Conservation (phyloP, 2,888 invertebrate species). For the Mimachlamys varia region DNA sequence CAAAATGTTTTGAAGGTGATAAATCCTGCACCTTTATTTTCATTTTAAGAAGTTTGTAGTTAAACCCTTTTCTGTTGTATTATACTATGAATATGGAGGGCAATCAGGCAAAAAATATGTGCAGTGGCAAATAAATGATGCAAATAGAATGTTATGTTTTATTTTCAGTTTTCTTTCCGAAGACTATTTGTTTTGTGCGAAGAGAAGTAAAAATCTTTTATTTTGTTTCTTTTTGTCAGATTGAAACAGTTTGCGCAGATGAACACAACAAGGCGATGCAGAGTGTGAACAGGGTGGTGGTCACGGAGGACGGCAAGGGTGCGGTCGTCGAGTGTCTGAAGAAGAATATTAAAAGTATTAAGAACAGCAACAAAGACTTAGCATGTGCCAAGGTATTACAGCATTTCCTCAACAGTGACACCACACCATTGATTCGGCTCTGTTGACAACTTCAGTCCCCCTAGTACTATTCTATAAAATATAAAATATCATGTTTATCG, state of each 20-base stretch:
- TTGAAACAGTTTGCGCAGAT: slow-evolving; percentile 63
- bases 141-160: too few relatives aligned
- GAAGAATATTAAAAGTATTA: slow-evolving; percentile 62
- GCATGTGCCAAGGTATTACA: slow-evolving; percentile 28
- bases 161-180: neutral
- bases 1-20: too few relatives aligned
- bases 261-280: slow-evolving; percentile 73
- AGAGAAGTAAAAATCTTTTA: neutral
- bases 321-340: slow-evolving; percentile 96
- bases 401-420: neutral
- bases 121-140: too few relatives aligned
- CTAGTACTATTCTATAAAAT: too few relatives aligned
- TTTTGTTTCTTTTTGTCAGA: slow-evolving; percentile 57
- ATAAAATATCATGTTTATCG: too few relatives aligned
- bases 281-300: slow-evolving; percentile 74
- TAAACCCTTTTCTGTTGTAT: too few relatives aligned
- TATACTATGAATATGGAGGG: too few relatives aligned
- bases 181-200: too few relatives aligned
- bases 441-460: too few relatives aligned
- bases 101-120: too few relatives aligned
- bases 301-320: slow-evolving; percentile 84
- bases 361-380: neutral
- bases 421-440: neutral
- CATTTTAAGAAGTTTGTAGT: too few relatives aligned
- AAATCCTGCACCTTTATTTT: too few relatives aligned